These are phyloP conservation scores for Ephestia elutella DNA, from an alignment of 1,140 invertebrate species.

Conservation along the genomic window DNA sequence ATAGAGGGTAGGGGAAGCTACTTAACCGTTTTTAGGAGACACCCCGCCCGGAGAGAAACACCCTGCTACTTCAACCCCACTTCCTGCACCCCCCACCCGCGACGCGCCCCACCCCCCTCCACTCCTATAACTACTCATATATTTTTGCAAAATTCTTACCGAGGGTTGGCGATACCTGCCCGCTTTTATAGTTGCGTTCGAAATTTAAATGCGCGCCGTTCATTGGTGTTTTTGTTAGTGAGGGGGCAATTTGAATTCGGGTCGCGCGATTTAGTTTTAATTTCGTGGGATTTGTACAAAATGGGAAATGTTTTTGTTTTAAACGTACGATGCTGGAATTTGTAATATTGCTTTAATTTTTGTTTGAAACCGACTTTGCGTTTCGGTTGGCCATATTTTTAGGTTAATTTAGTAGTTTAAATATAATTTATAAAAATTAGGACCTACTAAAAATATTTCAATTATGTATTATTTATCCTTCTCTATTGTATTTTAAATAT, in stretches of 20 bases:
- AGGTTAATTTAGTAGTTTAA: not conserved
- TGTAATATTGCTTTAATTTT: not conserved
- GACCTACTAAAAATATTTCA: no score
- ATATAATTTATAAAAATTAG: not conserved
- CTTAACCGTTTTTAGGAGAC: conserved; percentile 74
- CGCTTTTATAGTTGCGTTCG: conserved; percentile 47
- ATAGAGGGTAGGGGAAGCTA: conserved; percentile 69
- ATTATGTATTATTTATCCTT: no score
- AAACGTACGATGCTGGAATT: not conserved
- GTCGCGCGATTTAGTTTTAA: conserved; percentile 70
- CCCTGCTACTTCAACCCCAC: conserved; percentile 56
- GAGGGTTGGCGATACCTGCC: conserved; percentile 65
- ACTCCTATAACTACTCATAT: conserved; percentile 62
- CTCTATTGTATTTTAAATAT: no score
- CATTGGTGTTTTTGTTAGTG: conserved; percentile 54
- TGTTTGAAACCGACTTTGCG: not conserved
- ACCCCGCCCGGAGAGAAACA: conserved; percentile 56
- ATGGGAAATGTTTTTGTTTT: conserved; percentile 31
- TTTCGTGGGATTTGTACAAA: conserved; percentile 49
- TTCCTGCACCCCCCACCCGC: conserved; percentile 49
- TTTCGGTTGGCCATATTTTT: not conserved
- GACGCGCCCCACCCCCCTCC: conserved; percentile 18
- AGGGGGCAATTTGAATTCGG: conserved; percentile 55
- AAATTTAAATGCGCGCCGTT: conserved; percentile 37
- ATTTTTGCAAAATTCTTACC: conserved; percentile 70